Evolutionary conservation across 2,797 vertebrate genomes (phyloP), one percentile per base, ranked within the genome.

Genomic region (Urosaurus nigricauda): DNA sequence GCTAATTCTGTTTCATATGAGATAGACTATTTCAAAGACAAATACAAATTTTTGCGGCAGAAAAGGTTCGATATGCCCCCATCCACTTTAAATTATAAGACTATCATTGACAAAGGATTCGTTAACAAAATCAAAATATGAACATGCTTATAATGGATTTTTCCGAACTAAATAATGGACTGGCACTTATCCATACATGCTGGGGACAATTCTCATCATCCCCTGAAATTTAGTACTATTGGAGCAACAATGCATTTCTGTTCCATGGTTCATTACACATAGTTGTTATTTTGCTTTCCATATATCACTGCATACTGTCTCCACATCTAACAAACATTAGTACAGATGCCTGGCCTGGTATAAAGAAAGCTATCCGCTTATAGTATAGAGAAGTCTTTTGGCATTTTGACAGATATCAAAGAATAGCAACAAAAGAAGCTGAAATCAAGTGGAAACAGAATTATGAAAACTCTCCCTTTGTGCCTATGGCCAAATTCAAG

Each of bases 371-470:
- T 83, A 68, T 51, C 43, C 51, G 70, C 17, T 32, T 21, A 51
- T 17, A 21, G 63, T 37, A 87, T 29, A 87, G 74, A 90, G 32
- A 47, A 16, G 37, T 89, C 65, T 83, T 85, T 12, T 60, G 87
- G 78, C 78, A 89, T 5, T 2, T 85, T 87, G n/a, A 84, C 14
- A 63, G 84, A 84, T 26, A 58, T 1, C 88, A 74, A 86, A 86
- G 14, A 60, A 29, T 75, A 74, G 70, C 1, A 60, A 89, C 90
- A 83, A 85, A 0, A 89, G 16, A 89, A 93, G 40, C 21, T 65
- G 91, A 82, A 93, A 92, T 19, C 12, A 84, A 77, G 79, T 35
- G 92, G 78, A 2, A 88, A 53, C 12, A 65, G 32, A 86, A 85
- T 91, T 86, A 26, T 91, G 4, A 84, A 60, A 73, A 63, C 79